Evolutionary conservation across 1,140 invertebrate genomes (phyloP).

Genomic region (Dryas iulia): DNA sequence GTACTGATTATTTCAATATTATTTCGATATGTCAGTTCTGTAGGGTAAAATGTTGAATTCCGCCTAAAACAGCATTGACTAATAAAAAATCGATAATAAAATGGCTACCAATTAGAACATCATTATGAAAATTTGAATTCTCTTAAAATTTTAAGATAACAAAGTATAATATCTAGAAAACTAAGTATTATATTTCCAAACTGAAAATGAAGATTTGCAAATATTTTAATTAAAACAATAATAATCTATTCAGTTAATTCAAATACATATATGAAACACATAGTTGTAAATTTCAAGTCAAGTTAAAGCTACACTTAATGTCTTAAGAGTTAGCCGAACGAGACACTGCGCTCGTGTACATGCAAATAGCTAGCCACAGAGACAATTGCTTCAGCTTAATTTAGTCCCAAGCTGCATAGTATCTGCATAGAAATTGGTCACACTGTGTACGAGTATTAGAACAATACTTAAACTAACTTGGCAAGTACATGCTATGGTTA

Average conservation of each 20-base stretch:
- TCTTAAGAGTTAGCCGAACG: slow-evolving; percentile 14
- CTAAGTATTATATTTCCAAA: too few relatives aligned
- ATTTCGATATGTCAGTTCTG: too few relatives aligned
- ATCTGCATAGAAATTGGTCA: slow-evolving; percentile 42
- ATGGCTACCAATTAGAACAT: too few relatives aligned
- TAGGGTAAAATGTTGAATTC: too few relatives aligned
- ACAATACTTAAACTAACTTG: neutral
- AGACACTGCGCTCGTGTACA: slow-evolving; percentile 2
- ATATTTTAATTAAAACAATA: neutral
- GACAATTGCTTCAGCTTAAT: slow-evolving; percentile 49
- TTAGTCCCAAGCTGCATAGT: slow-evolving; percentile 46
- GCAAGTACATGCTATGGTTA: neutral
- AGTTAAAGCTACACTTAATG: neutral
- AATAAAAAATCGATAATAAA: too few relatives aligned
- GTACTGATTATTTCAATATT: too few relatives aligned
- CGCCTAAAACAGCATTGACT: too few relatives aligned
- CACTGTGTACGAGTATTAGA: neutral
- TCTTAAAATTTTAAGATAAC: too few relatives aligned
- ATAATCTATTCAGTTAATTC: neutral
- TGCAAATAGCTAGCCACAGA: slow-evolving; percentile 27
- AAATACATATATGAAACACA: neutral
- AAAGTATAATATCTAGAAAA: too few relatives aligned
- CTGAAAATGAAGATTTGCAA: too few relatives aligned
- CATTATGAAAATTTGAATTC: too few relatives aligned
- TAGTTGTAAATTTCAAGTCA: neutral